Conservation (phyloP, 2,888 invertebrate species). For the Esperia sulphurella region DNA sequence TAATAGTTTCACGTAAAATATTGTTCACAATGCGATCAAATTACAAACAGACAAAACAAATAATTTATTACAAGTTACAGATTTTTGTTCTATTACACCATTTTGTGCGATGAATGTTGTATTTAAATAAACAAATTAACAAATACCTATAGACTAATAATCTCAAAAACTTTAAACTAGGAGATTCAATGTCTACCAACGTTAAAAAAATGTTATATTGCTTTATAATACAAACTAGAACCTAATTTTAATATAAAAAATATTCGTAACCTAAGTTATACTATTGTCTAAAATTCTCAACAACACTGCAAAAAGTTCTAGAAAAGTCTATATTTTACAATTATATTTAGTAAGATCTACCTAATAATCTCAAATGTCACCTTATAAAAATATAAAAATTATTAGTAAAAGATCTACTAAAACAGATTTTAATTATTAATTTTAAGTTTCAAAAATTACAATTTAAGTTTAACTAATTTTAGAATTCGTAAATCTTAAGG, state of each 20-base stretch:
- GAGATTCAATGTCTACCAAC: constrained; percentile 55
- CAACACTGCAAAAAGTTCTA: constrained; percentile 62
- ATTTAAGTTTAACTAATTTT: background rate
- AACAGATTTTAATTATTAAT: constrained; percentile 1
- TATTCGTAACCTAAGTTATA: constrained; percentile 22
- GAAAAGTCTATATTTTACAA: constrained; percentile 60
- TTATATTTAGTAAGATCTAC: constrained; percentile 28
- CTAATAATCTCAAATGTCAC: constrained; percentile 64
- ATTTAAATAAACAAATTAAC: constrained; percentile 66
- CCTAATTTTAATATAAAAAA: constrained; percentile 12
- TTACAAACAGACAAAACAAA: constrained; percentile 56
- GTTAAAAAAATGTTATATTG: constrained; percentile 28
- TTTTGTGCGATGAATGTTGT: constrained; percentile 55
- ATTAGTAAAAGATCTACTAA: constrained; percentile 15
- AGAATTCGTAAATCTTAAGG: constrained; percentile 28
- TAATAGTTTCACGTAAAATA: constrained; percentile 62
- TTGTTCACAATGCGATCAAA: constrained; percentile 44
- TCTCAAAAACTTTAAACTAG: constrained; percentile 64
- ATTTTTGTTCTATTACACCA: constrained; percentile 42
- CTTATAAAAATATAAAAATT: constrained; percentile 21
- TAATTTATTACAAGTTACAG: constrained; percentile 73
- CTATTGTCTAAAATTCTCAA: constrained; percentile 43
- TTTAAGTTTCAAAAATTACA: too few species aligned
- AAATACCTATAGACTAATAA: constrained; percentile 63
- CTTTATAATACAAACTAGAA: constrained; percentile 32